A percentile compares a stretch with the other conserved stretches of the same genome.
Conservation (phyloP, 2,113 vertebrate species). For the Oxyruncus cristatus region DNA sequence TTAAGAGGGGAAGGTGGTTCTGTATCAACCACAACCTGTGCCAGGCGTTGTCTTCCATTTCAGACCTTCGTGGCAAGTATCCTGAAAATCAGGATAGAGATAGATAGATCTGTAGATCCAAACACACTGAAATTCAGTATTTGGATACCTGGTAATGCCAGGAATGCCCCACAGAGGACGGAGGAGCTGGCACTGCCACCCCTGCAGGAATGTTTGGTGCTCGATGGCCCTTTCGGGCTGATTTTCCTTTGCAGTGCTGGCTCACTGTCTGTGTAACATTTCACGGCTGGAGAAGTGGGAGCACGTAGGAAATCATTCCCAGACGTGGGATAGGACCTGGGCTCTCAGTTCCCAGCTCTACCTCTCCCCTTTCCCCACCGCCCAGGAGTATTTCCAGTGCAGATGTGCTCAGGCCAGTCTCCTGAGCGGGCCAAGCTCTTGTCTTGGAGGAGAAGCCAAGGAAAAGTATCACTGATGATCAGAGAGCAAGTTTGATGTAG, state of each 20-base stretch:
- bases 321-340: background rate
- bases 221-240: fast-evolving
- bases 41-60: background rate
- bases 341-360: background rate
- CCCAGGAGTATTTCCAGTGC: background rate
- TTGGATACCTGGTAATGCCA: background rate
- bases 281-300: background rate
- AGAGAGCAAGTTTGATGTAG: background rate
- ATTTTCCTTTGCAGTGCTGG: background rate
- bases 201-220: fast-evolving
- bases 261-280: fast-evolving
- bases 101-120: background rate
- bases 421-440: background rate
- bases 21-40: fast-evolving
- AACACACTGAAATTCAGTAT: fast-evolving
- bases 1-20: background rate
- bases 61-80: background rate
- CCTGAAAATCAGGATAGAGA: background rate
- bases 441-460: background rate
- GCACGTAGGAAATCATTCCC: background rate
- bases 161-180: background rate
- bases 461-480: fast-evolving
- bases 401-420: background rate
- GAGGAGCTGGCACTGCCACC: background rate
- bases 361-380: background rate